Evolutionary conservation across 2,113 vertebrate genomes (phyloP).

Genomic region (Grammomys surdaster): DNA sequence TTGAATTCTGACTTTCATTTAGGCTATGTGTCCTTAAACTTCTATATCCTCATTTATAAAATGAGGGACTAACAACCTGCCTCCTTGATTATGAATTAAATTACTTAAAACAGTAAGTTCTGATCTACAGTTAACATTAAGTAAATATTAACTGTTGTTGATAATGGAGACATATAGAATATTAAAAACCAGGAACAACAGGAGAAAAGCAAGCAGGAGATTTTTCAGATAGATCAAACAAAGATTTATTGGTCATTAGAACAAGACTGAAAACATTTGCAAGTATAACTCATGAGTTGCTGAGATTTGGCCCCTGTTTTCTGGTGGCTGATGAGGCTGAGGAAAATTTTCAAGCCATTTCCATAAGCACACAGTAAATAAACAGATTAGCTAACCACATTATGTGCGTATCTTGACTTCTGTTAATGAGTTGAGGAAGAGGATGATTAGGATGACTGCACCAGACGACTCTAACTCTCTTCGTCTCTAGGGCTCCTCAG

Average conservation of each 20-base stretch:
- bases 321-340: constrained; percentile 49
- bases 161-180: constrained; percentile 32
- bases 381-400: constrained; percentile 69
- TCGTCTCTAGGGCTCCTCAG: constrained; percentile 35
- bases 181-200: constrained; percentile 27
- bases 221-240: constrained; percentile 67
- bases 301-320: constrained; percentile 51
- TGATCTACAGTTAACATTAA: constrained; percentile 19
- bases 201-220: constrained; percentile 43
- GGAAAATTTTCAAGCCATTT: constrained; percentile 68
- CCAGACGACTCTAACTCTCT: constrained; percentile 58
- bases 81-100: constrained; percentile 36
- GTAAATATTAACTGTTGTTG: constrained; percentile 46
- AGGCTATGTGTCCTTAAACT: constrained; percentile 46
- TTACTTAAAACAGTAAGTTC: constrained; percentile 17
- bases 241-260: constrained; percentile 64
- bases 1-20: constrained; percentile 42
- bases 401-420: constrained; percentile 67
- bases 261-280: constrained; percentile 60
- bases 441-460: constrained; percentile 52
- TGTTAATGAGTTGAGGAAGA: constrained; percentile 72
- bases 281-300: constrained; percentile 52
- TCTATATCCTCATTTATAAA: constrained; percentile 40
- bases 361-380: constrained; percentile 64
- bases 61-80: neutral